Evolutionary conservation across 2,888 invertebrate genomes (phyloP), one percentile per base, ranked within the genome.

Genomic region (Lepidocyrtinus sp.): DNA sequence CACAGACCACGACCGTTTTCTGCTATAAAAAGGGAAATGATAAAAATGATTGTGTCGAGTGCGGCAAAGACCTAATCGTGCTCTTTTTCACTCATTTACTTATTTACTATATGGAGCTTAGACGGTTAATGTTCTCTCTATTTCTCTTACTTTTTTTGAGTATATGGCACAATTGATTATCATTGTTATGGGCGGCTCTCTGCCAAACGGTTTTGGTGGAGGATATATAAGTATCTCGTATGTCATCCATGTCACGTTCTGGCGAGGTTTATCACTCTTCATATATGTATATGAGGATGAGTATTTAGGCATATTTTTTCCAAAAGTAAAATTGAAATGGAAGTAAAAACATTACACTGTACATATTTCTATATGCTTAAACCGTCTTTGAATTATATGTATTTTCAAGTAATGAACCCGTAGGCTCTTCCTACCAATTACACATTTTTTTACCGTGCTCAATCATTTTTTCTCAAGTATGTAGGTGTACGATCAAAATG

Each of bases 171-270:
- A n/a, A n/a, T n/a, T n/a, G n/a, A n/a, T n/a, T n/a, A 77, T 71
- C 65, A 71, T 65, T 71, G 70, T 71, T 27, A 77, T 77, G 77
- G 71, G 65, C 71, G 77, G 71, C 71, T 65, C 61, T 72, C 63
- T 36, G 36, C 36, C 64, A 46, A 27, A 62, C 71, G 12, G 5
- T 36, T 36, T 36, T 36, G 36, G 62, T 71, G 62, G 62, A 24
- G 45, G 61, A 71, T n/a, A n/a, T 26, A 71, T 62, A 24, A 21
- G 71, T 62, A 45, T 70, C 55, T 55, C 71, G 62, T 61, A 61
- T 36, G 71, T 71, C 71, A 71, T 36, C 36, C 36, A 12, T 12
- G 12, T 36, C 36, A 36, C 36, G 36, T 36, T 36, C 36, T 36
- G n/a, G n/a, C n/a, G n/a, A n/a, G n/a, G n/a, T n/a, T 36, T 36